Conservation (phyloP, 2,113 vertebrate genomes). For the Petroica traversi region DNA sequence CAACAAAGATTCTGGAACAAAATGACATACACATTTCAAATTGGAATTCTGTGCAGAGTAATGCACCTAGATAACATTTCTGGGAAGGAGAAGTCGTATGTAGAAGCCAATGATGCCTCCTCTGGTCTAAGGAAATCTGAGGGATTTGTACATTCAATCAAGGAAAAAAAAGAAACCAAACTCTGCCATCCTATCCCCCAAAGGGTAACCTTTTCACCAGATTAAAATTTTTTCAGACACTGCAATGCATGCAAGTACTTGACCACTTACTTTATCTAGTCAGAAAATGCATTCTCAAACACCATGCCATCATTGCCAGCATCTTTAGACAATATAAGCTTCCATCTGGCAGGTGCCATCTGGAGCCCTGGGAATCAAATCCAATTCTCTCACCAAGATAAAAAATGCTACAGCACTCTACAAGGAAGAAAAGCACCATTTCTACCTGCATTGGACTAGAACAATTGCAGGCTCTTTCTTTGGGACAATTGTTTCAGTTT, state of each 20-base stretch:
- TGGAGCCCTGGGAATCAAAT: not conserved
- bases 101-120: not conserved
- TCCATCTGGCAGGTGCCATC: conserved; percentile 1
- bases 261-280: not conserved
- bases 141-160: not conserved
- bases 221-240: not conserved
- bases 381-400: not conserved
- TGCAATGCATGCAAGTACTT: not conserved
- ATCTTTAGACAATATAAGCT: not conserved
- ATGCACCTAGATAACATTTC: not conserved
- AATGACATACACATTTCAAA: not conserved
- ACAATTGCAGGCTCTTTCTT: not conserved
- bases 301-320: not conserved
- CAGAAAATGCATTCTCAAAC: not conserved
- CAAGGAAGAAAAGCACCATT: not conserved
- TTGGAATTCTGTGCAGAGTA: not conserved
- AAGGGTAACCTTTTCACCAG: not conserved
- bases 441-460: not conserved
- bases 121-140: not conserved
- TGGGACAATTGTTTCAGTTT: not conserved
- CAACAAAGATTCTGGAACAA: not conserved
- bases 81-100: not conserved
- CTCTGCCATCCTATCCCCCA: not conserved
- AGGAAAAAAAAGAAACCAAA: not conserved
- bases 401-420: not conserved